Percentiles rank a stretch among this genome's conserved stretches.
Evolutionary conservation across 2,113 vertebrate genomes (phyloP).

Genomic region (Dromiciops gliroides): DNA sequence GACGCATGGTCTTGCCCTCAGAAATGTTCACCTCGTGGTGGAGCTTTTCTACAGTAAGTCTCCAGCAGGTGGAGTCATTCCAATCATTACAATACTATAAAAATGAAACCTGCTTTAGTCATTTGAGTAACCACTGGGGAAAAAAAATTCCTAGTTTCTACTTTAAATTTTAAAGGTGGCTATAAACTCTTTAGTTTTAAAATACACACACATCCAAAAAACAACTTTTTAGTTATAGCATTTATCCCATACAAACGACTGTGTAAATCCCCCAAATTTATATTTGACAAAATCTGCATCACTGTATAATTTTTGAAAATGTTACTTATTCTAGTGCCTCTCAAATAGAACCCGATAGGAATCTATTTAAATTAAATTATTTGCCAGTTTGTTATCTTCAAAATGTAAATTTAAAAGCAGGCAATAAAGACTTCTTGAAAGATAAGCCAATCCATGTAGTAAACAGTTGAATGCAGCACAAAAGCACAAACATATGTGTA

Average conservation of each 20-base stretch:
- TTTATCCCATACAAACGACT: neutral
- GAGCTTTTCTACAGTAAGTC: too few relatives aligned
- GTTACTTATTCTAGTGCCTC: neutral
- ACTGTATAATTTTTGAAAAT: constrained; percentile 26
- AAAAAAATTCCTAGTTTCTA: neutral
- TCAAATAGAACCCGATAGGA: neutral
- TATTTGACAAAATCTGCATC: neutral
- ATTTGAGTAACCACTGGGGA: neutral
- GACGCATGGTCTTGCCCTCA: too few relatives aligned
- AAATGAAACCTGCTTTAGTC: neutral
- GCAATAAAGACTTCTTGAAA: neutral
- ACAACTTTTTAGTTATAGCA: neutral
- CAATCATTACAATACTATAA: too few relatives aligned
- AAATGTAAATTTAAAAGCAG: neutral
- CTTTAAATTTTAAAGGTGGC: neutral
- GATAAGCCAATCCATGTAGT: too few relatives aligned
- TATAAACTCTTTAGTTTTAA: neutral
- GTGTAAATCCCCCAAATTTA: constrained; percentile 26
- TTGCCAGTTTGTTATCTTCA: neutral
- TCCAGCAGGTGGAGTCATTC: too few relatives aligned
- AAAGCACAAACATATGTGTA: neutral
- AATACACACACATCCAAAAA: neutral
- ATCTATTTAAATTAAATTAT: neutral
- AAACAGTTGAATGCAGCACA: too few relatives aligned
- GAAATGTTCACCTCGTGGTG: too few relatives aligned